A percentile compares a stretch with the other conserved stretches of the same genome.
These are phyloP conservation scores for Sitobion miscanthi DNA, from an alignment of 1,140 invertebrate genomes.

Conservation along the genomic window DNA sequence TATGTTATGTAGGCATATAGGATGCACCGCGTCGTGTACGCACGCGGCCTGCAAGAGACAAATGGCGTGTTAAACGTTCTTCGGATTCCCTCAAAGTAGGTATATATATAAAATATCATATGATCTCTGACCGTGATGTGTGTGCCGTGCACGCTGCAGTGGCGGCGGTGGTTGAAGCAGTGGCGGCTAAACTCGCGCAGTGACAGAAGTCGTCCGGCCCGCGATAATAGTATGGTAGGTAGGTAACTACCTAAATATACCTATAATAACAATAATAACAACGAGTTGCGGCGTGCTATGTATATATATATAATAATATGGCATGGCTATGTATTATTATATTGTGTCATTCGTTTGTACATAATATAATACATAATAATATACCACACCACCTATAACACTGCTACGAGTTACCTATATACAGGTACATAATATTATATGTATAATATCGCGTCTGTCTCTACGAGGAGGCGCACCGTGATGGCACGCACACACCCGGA, in stretches of 20 bases:
- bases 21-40: not conserved
- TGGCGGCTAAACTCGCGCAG: not conserved
- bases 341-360: constrained; percentile 19
- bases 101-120: not conserved
- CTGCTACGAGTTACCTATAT: too few species aligned
- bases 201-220: constrained; percentile 34
- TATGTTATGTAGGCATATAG: not conserved
- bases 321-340: not conserved
- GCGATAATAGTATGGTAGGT: not conserved
- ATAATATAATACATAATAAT: not conserved
- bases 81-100: not conserved
- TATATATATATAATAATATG: too few species aligned
- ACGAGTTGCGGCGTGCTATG: not conserved
- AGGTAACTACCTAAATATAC: too few species aligned
- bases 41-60: not conserved
- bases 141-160: not conserved
- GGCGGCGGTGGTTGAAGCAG: too few species aligned
- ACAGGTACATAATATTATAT: not conserved
- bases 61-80: constrained; percentile 32
- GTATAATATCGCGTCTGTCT: not conserved
- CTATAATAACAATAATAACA: not conserved
- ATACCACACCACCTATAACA: not conserved
- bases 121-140: not conserved
- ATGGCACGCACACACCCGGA: constrained; percentile 17
- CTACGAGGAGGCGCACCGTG: not conserved